These are phyloP conservation scores for Aporophyla lueneburgensis DNA, from an alignment of 2,888 invertebrate species.

Conservation along the genomic window DNA sequence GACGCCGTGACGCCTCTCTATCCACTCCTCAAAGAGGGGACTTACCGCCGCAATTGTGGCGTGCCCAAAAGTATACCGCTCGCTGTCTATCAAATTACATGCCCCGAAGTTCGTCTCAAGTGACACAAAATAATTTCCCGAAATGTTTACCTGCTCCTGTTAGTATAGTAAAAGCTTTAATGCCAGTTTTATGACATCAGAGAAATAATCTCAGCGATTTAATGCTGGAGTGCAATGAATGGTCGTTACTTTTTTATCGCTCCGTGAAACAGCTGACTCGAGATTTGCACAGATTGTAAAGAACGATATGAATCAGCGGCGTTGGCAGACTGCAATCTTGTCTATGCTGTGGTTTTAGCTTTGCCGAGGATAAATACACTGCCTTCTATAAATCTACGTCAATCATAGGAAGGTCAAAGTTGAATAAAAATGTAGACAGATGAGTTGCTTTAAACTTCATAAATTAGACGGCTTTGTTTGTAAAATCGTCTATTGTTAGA, in stretches of 20 bases:
- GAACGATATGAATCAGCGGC: constrained; percentile 43
- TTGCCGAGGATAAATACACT: constrained; percentile 17
- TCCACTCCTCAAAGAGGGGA: too few relatives aligned
- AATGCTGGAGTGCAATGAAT: constrained; percentile 56
- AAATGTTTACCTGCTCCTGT: constrained; percentile 42
- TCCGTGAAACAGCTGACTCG: constrained; percentile 60
- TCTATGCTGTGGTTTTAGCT: constrained; percentile 30
- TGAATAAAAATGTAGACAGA: constrained; percentile 27
- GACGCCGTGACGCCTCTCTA: too few relatives aligned
- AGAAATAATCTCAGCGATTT: constrained; percentile 57
- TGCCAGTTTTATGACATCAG: constrained; percentile 50
- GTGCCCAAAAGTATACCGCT: constrained; percentile 24
- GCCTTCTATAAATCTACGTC: constrained; percentile 38
- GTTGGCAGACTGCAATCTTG: constrained; percentile 38
- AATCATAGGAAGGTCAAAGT: constrained; percentile 35
- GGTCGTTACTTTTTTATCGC: constrained; percentile 65
- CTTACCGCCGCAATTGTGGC: too few relatives aligned
- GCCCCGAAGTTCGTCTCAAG: constrained; percentile 21
- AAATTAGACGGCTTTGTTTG: constrained; percentile 20
- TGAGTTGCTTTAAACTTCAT: constrained; percentile 9
- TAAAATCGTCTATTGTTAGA: constrained; percentile 8
- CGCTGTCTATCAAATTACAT: constrained; percentile 21
- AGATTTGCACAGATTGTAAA: constrained; percentile 45
- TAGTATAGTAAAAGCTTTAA: constrained; percentile 47
- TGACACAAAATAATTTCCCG: constrained; percentile 30